Base-by-base conservation (phyloP, 2,113 vertebrate genomes). In the Pitta sordida region DNA sequence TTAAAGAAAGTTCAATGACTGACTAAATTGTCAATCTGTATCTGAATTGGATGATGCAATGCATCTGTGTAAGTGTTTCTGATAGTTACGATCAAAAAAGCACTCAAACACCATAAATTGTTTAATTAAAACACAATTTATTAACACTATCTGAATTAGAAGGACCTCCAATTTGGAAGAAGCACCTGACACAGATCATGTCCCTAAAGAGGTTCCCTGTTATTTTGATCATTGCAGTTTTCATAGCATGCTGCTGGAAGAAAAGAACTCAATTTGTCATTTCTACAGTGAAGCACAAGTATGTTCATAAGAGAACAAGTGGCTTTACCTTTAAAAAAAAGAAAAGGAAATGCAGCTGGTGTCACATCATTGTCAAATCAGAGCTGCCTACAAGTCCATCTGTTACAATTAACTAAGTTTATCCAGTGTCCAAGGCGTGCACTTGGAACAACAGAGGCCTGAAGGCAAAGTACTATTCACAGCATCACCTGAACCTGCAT, bases 291-390 rank as follows among this genome's bases (percentile, higher is more conserved):
- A 69, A 37, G 32, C 21, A 32, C 10, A 82, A 59, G 34, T 21
- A 36, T 23, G 10, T 26, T 73, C 32, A 26, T 14, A 14, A 7
- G 3, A 56, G 20, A 70, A 39, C 27, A 48, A 7, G 11, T 11
- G 1, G 1, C 27, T 88, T 73, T 18, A 39, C 32, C 1, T 49
- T 53, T 41, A 60, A 41, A 4, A 18, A 46, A 65, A 48, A 49
- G 26, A 62, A 48, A 74, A 49, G 26, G 51, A 62, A 39, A 7
- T 18, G 8, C n/a, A 41, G 17, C 16, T 56, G 41, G 8, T 24
- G 6, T 18, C 48, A 29, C 0, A 0, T 15, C 8, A 10, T 11
- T 59, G 20, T 20, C 55, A 69, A 53, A 36, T 36, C 14, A 36
- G 18, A 75, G n/a, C 11, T 46, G 52, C 15, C 58, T 71, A 6